Base-by-base conservation (phyloP, 2,888 invertebrate species). In the Plagodis pulveraria region DNA sequence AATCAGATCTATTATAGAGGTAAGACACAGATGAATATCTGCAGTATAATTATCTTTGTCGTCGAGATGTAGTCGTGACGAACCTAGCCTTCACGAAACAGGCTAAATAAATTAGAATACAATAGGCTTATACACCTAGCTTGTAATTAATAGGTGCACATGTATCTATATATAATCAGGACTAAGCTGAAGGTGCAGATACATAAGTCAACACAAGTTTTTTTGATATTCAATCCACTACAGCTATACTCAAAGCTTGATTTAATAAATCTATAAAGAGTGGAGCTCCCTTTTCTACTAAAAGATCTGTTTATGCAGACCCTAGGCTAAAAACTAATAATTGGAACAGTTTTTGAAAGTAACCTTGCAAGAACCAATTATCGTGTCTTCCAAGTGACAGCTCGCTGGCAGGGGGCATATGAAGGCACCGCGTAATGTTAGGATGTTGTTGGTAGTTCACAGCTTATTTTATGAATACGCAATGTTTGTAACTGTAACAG, bases 91-190 rank as follows among this genome's bases (percentile, higher is more conserved):
- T 90, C 86, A 75, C 69, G 76, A 83, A 83, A 79, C 83, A 76
- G 80, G 78, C 83, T 80, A 76, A 81, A 83, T 83, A 76, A 81
- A 91, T 91, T 91, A 89, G 83, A 90, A 91, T 91, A 91, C 91
- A 91, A 91, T 90, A 75, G 86, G 74, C 73, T 70, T 78, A 83
- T 83, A 79, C 76, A 83, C 77, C 81, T 84, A 80, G 81, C 83
- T 78, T 69, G 77, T 80, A 86, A 90, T 90, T 90, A 89, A 86
- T 88, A 84, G 63, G 60, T 65, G 50, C 81, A 77, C 77, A 74
- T 78, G 76, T 22, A 22, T 22, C 22, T 22, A 73, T 66, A 73
- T 66, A 65, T 71, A 56, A 22, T 56, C 53, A 49, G 56, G 9
- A n/a, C 38, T 36, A 10, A 40, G 41, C 45, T 38, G 56, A 56